A percentile compares a stretch with the other conserved stretches of the same genome.
phyloP scores from a whole-genome alignment of 2,113 vertebrate genomes.

The Dryoscopus gambensis region DNA sequence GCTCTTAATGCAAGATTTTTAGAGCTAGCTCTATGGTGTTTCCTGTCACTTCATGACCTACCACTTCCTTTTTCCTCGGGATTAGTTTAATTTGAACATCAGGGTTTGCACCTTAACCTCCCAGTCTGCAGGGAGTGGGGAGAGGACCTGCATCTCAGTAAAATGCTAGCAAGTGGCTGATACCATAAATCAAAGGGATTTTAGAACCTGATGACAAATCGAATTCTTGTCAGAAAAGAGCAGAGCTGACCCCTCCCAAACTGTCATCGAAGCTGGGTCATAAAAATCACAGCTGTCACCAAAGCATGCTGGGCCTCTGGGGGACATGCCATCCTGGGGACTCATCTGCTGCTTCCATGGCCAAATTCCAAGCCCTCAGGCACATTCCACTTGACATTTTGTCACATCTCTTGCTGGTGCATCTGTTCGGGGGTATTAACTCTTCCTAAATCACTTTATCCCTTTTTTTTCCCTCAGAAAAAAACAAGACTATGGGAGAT shows the following conservation, averaged over 20 bases:
- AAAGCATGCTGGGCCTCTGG: constrained; percentile 70
- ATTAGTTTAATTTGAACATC: neutral
- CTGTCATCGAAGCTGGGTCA: constrained; percentile 84
- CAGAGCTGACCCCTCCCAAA: constrained; percentile 74
- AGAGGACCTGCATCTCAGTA: constrained; percentile 28
- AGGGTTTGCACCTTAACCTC: neutral
- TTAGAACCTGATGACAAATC: constrained; percentile 90
- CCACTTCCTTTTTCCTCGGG: neutral
- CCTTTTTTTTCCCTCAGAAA: constrained; percentile 28
- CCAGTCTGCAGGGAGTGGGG: neutral
- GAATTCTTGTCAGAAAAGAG: constrained; percentile 83
- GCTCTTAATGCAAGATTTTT: neutral
- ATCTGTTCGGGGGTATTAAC: constrained; percentile 80
- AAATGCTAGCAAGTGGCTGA: constrained; percentile 67
- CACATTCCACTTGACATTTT: constrained; percentile 86
- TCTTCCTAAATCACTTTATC: constrained; percentile 76
- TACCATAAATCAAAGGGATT: constrained; percentile 85
- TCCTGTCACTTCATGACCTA: neutral
- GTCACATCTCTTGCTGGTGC: constrained; percentile 77
- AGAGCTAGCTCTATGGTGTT: neutral
- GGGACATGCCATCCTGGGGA: constrained; percentile 82
- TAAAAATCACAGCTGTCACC: constrained; percentile 94
- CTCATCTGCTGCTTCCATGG: constrained; percentile 76
- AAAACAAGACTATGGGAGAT: neutral
- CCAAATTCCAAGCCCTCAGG: constrained; percentile 78